Evolutionary conservation across 2,113 vertebrate genomes (phyloP), one percentile per base, ranked within the genome.

Genomic region (Ophthalmolycus amberensis): DNA sequence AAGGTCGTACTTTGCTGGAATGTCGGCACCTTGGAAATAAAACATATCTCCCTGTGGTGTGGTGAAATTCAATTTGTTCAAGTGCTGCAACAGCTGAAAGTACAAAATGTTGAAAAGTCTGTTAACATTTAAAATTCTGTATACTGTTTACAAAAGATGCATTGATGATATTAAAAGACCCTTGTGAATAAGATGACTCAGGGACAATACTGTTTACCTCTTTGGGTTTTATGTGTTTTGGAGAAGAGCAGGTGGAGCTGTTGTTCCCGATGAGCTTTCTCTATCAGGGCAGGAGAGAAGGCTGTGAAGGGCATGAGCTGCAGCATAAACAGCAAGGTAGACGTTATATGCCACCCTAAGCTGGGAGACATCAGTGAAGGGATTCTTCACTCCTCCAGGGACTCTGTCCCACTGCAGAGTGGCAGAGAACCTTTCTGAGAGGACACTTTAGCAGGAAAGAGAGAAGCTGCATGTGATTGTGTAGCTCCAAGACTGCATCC

Each of bases 31-130:
- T 73, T 89, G 71, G 32, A 95, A 95, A 81, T 88, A 90, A 80
- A 96, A 91, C 22, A 38, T 42, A 65, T 94, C 93, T 3, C 93
- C 93, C 1, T 92, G 89, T 40, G 91, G 92, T 20, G 94, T 93
- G 71, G 82, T 91, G 78, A 96, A 85, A 27, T 89, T 90, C 20
- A 95, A 90, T 11, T 85, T 78, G 71, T 85, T 88, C 72, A 96
- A 67, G 68, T 94, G 91, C 46, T 93, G 84, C 77, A 94, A 81
- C n/a, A 96, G 60, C 95, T 96, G 34, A 63, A 48, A 70, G 67
- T 0, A 63, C 5, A 1, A 60, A 22, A 66, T 16, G 34, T 34
- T 59, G 5, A 66, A 66, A 25, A 42, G 16, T 8, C 38, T 18
- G 6, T 16, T 38, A 9, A 59, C 37, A 32, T 72, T 60, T 72